Conservation (phyloP, 2,113 vertebrate genomes). For the Prolemur simus region DNA sequence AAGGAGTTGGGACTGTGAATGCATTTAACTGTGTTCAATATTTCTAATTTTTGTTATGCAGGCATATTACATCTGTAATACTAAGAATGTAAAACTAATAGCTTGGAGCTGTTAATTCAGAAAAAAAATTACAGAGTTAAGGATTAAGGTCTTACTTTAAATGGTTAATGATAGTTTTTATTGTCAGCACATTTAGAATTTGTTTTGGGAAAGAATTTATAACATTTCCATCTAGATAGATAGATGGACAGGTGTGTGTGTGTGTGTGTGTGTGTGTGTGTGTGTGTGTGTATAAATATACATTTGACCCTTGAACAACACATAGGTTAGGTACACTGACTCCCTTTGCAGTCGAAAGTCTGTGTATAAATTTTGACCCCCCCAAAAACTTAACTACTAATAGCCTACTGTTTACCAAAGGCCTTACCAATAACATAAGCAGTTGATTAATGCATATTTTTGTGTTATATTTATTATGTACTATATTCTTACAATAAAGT, state of each 20-base stretch:
- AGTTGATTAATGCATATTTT: too few relatives aligned
- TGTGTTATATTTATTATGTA: too few relatives aligned
- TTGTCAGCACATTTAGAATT: neutral
- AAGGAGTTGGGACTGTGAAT: neutral
- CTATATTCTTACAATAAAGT: too few relatives aligned
- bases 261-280: too few relatives aligned
- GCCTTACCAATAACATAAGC: too few relatives aligned
- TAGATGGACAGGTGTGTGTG: neutral
- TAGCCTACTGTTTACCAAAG: too few relatives aligned
- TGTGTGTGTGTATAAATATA: neutral
- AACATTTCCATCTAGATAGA: neutral
- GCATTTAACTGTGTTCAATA: neutral
- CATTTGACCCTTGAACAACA: neutral
- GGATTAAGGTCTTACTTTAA: constrained; percentile 34
- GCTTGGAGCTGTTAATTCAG: neutral
- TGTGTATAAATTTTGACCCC: too few relatives aligned
- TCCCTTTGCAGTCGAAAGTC: too few relatives aligned
- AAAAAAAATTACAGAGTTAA: constrained; percentile 2
- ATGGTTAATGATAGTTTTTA: constrained; percentile 19
- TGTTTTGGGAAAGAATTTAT: constrained; percentile 10
- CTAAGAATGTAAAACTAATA: neutral
- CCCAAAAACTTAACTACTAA: too few relatives aligned
- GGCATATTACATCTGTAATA: neutral
- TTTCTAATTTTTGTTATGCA: constrained; percentile 26
- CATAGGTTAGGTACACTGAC: too few relatives aligned